Evolutionary conservation across 2,888 invertebrate species (phyloP), one percentile per base, ranked within the genome.

Genomic region (Acanthosoma haemorrhoidale): DNA sequence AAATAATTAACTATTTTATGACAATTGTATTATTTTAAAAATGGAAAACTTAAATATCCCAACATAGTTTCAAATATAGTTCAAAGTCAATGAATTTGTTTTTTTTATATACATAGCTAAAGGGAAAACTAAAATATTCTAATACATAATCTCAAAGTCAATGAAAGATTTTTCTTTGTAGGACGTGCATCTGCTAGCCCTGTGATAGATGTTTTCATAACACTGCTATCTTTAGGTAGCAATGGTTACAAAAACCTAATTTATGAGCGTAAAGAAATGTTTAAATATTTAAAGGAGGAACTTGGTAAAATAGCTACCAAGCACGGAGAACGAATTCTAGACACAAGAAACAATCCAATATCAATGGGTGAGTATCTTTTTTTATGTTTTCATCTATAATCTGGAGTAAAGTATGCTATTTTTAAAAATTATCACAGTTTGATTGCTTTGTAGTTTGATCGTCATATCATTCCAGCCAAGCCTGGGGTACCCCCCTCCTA

Each of bases 131-230:
- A 25, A 13, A 21, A 25, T 9, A 25, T 51, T 25, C 32, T 32
- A n/a, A 1, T 31, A 9, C 31, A 31, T 8, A 15, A 31, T 2
- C 18, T 32, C 13, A 16, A 18, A 11, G 15, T 29, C 29, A 57
- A 36, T 36, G 13, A 9, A 36, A 9, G 4, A 8, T 57, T 18
- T 29, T 41, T 16, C 25, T 57, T 73, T 77, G 71, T 79, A 81
- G 89, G 91, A 34, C 82, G 91, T 72, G 91, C 89, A 3, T 89
- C 89, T 29, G 84, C 85, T 8, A 85, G 87, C 68, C 89, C 90
- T 68, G 84, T 86, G 0, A 80, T 89, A 74, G 91, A 92, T 79
- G 83, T 90, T 6, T 86, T 91, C 77, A 89, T 92, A 77, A 92
- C 91, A 1, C 79, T 92, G 13, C 79, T 92, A 41, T 86, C 86